Evolutionary conservation across 2,888 invertebrate species (phyloP).

Genomic region (Mellilla xanthometata): DNA sequence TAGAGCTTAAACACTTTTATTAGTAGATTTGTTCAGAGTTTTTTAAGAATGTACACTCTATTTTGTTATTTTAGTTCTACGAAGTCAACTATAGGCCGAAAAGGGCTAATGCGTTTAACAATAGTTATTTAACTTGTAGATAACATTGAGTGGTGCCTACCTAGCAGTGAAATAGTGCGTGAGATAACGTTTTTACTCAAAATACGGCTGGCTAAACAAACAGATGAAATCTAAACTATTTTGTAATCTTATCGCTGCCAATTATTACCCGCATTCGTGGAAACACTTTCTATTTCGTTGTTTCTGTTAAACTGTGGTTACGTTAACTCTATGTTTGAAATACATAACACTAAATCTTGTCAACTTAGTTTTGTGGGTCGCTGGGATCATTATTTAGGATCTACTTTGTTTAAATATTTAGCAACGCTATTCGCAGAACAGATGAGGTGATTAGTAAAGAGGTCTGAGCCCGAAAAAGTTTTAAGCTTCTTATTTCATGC

Average conservation of each 20-base stretch:
- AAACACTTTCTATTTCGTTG: constrained; percentile 20
- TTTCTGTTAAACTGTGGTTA: constrained; percentile 16
- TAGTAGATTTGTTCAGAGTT: too few species aligned
- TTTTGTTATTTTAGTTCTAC: too few species aligned
- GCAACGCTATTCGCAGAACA: background rate
- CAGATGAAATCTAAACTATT: constrained; percentile 20
- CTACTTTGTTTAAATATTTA: constrained; percentile 2
- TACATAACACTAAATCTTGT: constrained; percentile 15
- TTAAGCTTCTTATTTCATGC: too few species aligned
- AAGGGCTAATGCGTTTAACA: background rate
- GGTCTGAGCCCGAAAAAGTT: too few species aligned
- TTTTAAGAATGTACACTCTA: too few species aligned
- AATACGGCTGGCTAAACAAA: constrained; percentile 15
- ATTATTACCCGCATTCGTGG: constrained; percentile 22
- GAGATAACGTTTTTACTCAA: constrained; percentile 15
- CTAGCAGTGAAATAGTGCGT: constrained; percentile 16
- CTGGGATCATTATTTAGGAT: constrained; percentile 2
- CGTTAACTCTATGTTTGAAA: constrained; percentile 8
- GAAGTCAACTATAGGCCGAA: too few species aligned
- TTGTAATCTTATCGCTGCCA: constrained; percentile 21
- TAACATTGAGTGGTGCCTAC: constrained; percentile 1
- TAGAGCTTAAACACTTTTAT: too few species aligned
- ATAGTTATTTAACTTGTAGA: constrained; percentile 1
- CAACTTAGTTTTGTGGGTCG: constrained; percentile 8
- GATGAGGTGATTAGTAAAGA: too few species aligned